Percentiles rank a stretch among this genome's conserved stretches.
Conservation (phyloP, 2,797 vertebrate genomes). For the Platalea minor region DNA sequence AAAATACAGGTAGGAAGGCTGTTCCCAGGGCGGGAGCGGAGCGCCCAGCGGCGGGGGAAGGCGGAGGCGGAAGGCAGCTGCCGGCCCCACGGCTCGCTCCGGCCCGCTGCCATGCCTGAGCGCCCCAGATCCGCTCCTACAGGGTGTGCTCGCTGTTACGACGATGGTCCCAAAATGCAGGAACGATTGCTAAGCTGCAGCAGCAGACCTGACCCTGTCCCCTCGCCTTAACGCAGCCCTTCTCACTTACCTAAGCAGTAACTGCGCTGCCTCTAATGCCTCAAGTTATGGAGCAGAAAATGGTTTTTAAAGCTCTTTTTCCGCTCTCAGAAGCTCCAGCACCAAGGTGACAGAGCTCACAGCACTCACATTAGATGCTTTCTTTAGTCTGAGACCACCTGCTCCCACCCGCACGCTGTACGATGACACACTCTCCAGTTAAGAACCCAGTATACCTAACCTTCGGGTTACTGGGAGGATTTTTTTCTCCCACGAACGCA, state of each 20-base stretch:
- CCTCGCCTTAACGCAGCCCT: background rate
- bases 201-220: background rate
- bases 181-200: background rate
- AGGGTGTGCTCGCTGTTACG: background rate
- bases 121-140: background rate
- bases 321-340: background rate
- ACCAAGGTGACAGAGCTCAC: background rate
- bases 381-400: background rate
- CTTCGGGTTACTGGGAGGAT: background rate
- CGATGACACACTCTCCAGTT: rapidly evolving
- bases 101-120: background rate
- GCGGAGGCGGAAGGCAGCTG: rapidly evolving
- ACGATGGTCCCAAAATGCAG: background rate
- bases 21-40: background rate
- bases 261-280: background rate
- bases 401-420: background rate
- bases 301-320: background rate
- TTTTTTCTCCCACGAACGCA: background rate
- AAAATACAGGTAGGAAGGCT: background rate
- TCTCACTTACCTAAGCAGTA: background rate
- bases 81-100: background rate
- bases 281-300: background rate
- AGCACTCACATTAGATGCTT: background rate
- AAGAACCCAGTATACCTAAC: background rate
- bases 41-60: background rate